Conservation (phyloP, 1,140 invertebrate species). For the Pseudobourletiella spinata region DNA sequence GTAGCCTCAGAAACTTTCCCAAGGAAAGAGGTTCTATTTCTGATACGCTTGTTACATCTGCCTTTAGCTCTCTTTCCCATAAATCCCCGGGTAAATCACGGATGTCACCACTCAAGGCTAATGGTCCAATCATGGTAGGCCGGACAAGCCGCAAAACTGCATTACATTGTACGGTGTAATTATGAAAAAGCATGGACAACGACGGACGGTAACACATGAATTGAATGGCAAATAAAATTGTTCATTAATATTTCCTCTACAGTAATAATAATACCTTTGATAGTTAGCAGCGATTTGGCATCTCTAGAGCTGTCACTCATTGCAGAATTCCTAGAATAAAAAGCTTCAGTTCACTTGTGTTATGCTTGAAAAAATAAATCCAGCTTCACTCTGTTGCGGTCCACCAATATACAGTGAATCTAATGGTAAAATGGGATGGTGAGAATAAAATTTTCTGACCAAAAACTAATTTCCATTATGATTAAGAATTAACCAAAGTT, state of each 20-base stretch:
- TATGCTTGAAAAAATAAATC: too few relatives aligned
- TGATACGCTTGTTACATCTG: conserved; percentile 63
- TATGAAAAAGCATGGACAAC: neutral
- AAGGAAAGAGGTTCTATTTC: conserved; percentile 72
- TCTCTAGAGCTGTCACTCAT: too few relatives aligned
- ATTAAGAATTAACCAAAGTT: too few relatives aligned
- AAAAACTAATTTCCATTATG: too few relatives aligned
- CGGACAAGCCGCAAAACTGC: conserved; percentile 88
- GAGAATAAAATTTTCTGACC: too few relatives aligned
- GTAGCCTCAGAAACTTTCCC: conserved; percentile 80
- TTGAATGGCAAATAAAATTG: neutral
- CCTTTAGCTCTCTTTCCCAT: conserved; percentile 62
- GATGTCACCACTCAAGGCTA: conserved; percentile 69
- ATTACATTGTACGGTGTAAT: conserved; percentile 33
- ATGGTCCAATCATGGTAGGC: conserved; percentile 68
- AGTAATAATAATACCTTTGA: conserved; percentile 23
- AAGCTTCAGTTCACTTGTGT: too few relatives aligned
- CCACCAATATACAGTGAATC: too few relatives aligned
- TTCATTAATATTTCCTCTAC: neutral
- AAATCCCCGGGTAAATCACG: conserved; percentile 73
- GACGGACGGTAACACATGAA: neutral
- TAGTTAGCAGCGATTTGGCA: conserved; percentile 25
- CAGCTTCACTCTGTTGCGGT: too few relatives aligned
- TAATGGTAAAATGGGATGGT: too few relatives aligned
- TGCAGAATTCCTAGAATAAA: too few relatives aligned